Base-by-base conservation (phyloP, 2,113 vertebrate genomes). In the Elaphurus davidianus region DNA sequence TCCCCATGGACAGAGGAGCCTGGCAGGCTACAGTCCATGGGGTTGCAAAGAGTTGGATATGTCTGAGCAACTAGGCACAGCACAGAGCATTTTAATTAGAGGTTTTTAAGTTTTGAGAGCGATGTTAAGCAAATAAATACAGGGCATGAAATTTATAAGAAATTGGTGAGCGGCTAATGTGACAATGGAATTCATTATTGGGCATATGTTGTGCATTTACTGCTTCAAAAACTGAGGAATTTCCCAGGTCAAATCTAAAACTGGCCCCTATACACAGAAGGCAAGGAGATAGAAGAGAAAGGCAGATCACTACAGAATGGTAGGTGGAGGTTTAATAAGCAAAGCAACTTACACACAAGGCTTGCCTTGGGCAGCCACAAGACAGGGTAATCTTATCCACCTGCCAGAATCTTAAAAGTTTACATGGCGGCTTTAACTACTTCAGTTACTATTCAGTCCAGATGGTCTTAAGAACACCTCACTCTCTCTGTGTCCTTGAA, bases 11-110 rank as follows among this genome's bases (percentile, higher is more conserved):
- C 67, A 74, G 2, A 74, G 67, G n/a, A 74, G 36, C 36, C 67
- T 74, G 36, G 36, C 19, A 25, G 36, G 67, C 67, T 74, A 40
- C 3, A 74, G 21, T 74, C 10, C 36, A 25, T 74, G n/a, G 67
- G 21, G n/a, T 74, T 74, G 36, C 10, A 40, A 40, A 40, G 36
- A 74, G n/a, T 40, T 74, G 67, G 67, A 25, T 21, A 40, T 74
- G 36, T 36, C 36, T 40, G 36, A 74, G 36, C 19, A 74, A 40
- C 67, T 40, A 25, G 40, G 67, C 19, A 74, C 36, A 74, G 67
- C 67, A 74, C 36, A 74, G 67, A 40, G 40, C 30, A 50, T 87
- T 94, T 95, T 97, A 81, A 93, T 94, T 86, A 87, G 62, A 43
- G 21, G 27, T 54, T 91, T 93, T 55, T 57, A 91, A 84, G 50